Conservation (phyloP, 2,888 invertebrate species). For the Sisyra nigra region DNA sequence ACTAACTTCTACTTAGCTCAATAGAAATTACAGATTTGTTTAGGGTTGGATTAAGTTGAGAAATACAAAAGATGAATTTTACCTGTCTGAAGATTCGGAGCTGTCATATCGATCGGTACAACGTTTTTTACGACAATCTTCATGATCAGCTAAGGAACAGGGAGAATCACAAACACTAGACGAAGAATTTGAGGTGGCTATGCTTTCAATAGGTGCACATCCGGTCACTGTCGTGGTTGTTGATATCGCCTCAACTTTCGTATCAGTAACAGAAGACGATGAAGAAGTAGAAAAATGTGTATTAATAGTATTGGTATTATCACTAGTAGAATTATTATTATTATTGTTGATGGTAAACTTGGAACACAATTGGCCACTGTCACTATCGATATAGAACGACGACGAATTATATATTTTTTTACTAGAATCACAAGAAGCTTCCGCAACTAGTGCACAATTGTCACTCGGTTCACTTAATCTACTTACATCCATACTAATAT, state of each 20-base stretch:
- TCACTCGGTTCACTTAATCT: conserved; percentile 19
- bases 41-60: too few species aligned
- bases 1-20: too few species aligned
- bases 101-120: conserved; percentile 86
- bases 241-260: conserved; percentile 2
- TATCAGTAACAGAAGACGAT: too few species aligned
- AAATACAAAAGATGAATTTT: conserved; percentile 21
- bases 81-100: conserved; percentile 90
- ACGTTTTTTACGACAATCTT: conserved; percentile 62
- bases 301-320: conserved; percentile 1
- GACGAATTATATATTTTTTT: conserved; percentile 2
- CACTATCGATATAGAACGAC: conserved; percentile 21
- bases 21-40: too few species aligned
- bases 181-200: conserved; percentile 7
- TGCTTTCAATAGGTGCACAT: conserved; percentile 6
- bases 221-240: neutral
- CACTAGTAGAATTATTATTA: neutral
- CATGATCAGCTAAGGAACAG: conserved; percentile 20
- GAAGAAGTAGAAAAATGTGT: neutral
- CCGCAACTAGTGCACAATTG: conserved; percentile 28
- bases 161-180: conserved; percentile 14
- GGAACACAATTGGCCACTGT: conserved; percentile 25
- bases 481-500: conserved; percentile 9
- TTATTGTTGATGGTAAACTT: conserved; percentile 20
- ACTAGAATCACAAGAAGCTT: neutral